These are phyloP conservation scores for Diprion similis DNA, from an alignment of 1,140 invertebrate genomes.

Conservation along the genomic window DNA sequence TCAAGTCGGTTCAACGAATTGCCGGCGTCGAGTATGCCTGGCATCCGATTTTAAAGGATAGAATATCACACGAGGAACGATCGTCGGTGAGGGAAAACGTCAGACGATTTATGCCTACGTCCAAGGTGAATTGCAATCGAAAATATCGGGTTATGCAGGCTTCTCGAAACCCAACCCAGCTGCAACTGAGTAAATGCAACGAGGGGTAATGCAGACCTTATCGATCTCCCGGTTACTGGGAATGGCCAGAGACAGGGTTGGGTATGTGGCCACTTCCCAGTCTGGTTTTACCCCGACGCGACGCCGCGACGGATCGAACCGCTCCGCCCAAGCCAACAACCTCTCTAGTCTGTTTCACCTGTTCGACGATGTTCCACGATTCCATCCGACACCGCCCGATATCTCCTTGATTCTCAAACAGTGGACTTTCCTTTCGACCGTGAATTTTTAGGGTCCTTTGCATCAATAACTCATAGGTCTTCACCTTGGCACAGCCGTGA, in stretches of 20 bases:
- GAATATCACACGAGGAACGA: too few relatives aligned
- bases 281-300: neutral
- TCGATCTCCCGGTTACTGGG: neutral
- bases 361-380: neutral
- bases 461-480: too few relatives aligned
- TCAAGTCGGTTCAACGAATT: too few relatives aligned
- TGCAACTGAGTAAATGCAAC: neutral
- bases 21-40: too few relatives aligned
- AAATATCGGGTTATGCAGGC: too few relatives aligned
- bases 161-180: neutral
- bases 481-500: too few relatives aligned
- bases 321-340: neutral
- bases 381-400: neutral
- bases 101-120: too few relatives aligned
- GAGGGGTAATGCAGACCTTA: neutral
- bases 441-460: too few relatives aligned
- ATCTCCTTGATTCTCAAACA: neutral
- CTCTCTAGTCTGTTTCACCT: neutral
- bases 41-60: too few relatives aligned
- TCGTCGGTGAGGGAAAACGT: too few relatives aligned
- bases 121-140: too few relatives aligned
- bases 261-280: neutral
- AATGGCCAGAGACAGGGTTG: neutral
- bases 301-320: slow-evolving; percentile 3
- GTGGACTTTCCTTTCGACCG: too few relatives aligned